These are phyloP conservation scores for Nasua narica DNA, from an alignment of 2,797 vertebrate species.

Conservation along the genomic window DNA sequence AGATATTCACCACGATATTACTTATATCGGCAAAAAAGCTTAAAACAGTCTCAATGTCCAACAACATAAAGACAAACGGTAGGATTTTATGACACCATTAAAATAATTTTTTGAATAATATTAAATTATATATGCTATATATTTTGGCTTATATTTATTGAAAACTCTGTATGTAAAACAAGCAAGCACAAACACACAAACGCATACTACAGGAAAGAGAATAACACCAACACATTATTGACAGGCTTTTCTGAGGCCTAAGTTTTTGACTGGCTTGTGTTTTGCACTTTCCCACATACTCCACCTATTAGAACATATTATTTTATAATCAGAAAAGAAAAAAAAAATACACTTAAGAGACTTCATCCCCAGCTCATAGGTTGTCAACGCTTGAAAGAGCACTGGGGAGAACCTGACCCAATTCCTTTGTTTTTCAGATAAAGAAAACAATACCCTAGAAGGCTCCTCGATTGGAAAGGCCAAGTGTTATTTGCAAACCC, in stretches of 20 bases:
- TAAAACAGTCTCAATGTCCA: background rate
- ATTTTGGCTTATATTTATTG: background rate
- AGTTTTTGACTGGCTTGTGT: background rate
- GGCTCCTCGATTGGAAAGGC: background rate
- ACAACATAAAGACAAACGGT: background rate
- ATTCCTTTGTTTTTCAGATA: background rate
- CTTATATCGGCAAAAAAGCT: background rate
- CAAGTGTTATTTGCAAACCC: background rate
- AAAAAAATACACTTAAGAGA: background rate
- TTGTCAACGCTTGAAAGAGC: background rate
- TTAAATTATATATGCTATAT: background rate
- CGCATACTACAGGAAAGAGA: background rate
- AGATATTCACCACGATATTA: background rate
- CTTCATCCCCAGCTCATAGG: background rate
- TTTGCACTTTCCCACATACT: background rate
- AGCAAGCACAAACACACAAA: background rate
- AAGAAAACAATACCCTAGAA: background rate
- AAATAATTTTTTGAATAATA: conserved; percentile 13
- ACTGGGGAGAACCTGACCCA: background rate
- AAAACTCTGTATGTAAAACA: background rate
- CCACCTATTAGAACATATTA: background rate
- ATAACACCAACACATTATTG: background rate
- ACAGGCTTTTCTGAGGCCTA: background rate
- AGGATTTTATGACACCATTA: background rate
- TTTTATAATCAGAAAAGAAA: background rate